Evolutionary conservation across 1,140 invertebrate genomes (phyloP).

Genomic region (Drosophila sulfurigaster): DNA sequence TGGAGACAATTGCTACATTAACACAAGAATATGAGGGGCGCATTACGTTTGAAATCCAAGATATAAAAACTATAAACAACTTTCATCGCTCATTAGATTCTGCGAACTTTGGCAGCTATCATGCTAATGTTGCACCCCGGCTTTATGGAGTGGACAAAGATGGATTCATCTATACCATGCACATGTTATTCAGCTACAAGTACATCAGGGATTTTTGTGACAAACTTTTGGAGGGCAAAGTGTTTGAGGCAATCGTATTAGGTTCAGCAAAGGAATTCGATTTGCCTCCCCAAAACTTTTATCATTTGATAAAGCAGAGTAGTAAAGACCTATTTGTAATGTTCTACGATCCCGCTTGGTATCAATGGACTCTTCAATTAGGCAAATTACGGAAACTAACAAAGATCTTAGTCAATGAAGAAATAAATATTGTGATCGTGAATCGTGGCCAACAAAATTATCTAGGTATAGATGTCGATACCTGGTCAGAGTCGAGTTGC

Average conservation of each 20-base stretch:
- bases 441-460: conserved; percentile 47
- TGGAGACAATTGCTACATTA: conserved; percentile 21
- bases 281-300: conserved; percentile 38
- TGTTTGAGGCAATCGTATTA: conserved; percentile 46
- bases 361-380: conserved; percentile 49
- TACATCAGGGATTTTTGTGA: conserved; percentile 58
- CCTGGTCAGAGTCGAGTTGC: conserved; percentile 2
- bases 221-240: conserved; percentile 30
- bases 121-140: conserved; percentile 37
- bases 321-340: conserved; percentile 41
- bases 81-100: conserved; percentile 23
- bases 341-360: conserved; percentile 53
- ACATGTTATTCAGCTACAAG: conserved; percentile 53
- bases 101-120: conserved; percentile 42
- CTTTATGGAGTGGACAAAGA: conserved; percentile 41
- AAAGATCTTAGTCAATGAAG: conserved; percentile 26
- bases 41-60: conserved; percentile 29
- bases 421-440: conserved; percentile 40
- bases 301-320: conserved; percentile 15
- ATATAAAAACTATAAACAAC: conserved; percentile 32
- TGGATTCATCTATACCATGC: conserved; percentile 45
- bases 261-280: conserved; percentile 9
- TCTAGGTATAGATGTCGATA: conserved; percentile 41
- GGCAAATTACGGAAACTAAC: conserved; percentile 44
- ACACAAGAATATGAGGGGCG: conserved; percentile 36